Conservation (phyloP, 2,797 vertebrate genomes). For the Hipposideros larvatus region DNA sequence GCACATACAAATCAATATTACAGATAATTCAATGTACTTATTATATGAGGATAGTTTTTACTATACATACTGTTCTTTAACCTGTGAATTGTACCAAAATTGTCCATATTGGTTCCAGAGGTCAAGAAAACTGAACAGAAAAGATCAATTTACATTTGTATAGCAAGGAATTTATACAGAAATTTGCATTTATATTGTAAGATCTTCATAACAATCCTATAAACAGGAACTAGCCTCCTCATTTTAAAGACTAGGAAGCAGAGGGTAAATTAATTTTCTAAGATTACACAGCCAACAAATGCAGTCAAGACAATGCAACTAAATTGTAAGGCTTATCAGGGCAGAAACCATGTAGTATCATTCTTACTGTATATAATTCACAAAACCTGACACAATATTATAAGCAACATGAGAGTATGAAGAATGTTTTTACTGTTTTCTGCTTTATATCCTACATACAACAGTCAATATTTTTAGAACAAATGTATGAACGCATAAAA, state of each 20-base stretch:
- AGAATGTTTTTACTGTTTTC: neutral
- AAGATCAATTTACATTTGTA: neutral
- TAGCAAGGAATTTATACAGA: neutral
- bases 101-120: neutral
- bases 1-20: constrained; percentile 6
- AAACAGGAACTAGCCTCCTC: neutral
- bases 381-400: neutral
- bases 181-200: neutral
- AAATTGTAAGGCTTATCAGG: neutral
- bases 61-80: neutral
- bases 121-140: neutral
- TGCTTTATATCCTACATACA: neutral
- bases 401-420: neutral
- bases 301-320: neutral
- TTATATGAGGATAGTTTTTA: neutral
- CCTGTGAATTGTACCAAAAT: neutral
- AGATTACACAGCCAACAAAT: neutral
- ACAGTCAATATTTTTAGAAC: neutral
- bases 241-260: neutral
- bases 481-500: neutral
- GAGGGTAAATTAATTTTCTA: neutral
- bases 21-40: neutral
- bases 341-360: neutral
- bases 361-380: neutral
- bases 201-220: neutral